Base-by-base conservation (phyloP, 2,113 vertebrate species). In the Podocnemis expansa region DNA sequence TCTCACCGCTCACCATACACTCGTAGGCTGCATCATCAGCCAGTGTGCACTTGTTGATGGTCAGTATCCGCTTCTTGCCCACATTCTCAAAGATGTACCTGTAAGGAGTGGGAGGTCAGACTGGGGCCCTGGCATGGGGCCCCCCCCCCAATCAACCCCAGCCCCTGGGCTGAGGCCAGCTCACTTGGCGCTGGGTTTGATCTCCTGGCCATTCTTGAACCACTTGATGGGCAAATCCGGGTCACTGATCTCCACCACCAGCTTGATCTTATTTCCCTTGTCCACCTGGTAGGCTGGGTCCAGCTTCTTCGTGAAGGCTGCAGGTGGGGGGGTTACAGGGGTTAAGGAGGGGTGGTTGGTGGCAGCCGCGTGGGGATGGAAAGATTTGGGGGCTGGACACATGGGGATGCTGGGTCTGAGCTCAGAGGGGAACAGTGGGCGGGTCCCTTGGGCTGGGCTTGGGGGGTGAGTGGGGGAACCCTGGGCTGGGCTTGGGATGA, bases 41-140 rank as follows among this genome's bases (percentile, higher is more conserved):
- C 96, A 99, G 95, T 1, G 98, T 99, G 97, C 98, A 98, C 97
- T 98, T 99, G 98, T 99, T 99, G 97, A 99, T 99, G 92, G 98
- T 99, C 93, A 99, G 97, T 22, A 98, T 98, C 10, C 99, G 98
- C 96, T 98, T 98, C 95, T 98, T 98, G 41, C 99, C 99, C 29
- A 99, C 98, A 13, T 98, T 98, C 97, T 99, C 99, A 97, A 99
- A 99, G 94, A 99, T 96, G 19, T 98, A 99, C 96, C 99, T 99
- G 97, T 47, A 63, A 21, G 43, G 87, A 70, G 52, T 17, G 8
- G 22, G 25, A 54, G 75, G 51, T 24, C 34, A 82, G 17, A 29
- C 5, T 38, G 6, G 41, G 22, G 22, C 6, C 2, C 43, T 2
- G 8, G 60, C 38, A 85, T 27, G 73, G 21, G 21, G 31, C 38